phyloP scores from a whole-genome alignment of 2,888 invertebrate genomes.

The Sepioteuthis lessoniana region DNA sequence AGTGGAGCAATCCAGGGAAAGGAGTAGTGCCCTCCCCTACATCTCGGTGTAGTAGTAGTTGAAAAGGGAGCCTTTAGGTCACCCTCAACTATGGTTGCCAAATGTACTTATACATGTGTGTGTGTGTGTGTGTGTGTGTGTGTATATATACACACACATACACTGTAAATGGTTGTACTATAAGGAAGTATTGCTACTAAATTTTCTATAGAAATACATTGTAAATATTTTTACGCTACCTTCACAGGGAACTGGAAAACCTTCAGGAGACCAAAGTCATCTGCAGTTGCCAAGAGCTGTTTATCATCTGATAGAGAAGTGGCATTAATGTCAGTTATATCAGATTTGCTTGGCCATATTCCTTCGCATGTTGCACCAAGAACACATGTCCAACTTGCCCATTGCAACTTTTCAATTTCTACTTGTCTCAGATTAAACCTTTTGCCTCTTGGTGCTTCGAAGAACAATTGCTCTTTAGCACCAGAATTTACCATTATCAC shows the following conservation, averaged over 20 bases:
- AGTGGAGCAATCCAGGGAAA: no score
- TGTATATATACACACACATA: background rate
- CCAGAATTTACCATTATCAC: constrained; percentile 75
- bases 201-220: background rate
- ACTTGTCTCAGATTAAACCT: constrained; percentile 70
- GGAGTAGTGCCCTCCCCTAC: no score
- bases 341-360: constrained; percentile 76
- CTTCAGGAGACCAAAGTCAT: constrained; percentile 77
- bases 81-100: no score
- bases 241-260: constrained; percentile 75
- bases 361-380: constrained; percentile 75
- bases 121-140: no score
- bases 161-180: no score
- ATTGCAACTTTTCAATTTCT: constrained; percentile 73
- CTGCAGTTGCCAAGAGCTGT: constrained; percentile 74
- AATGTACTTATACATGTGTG: no score
- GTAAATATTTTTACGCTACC: constrained; percentile 60
- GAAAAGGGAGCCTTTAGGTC: no score
- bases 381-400: constrained; percentile 75
- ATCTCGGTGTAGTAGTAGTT: no score
- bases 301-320: constrained; percentile 70
- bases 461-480: constrained; percentile 75
- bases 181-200: background rate
- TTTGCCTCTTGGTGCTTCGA: constrained; percentile 76
- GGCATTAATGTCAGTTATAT: constrained; percentile 76